These are phyloP conservation scores for Germaria angustata DNA, from an alignment of 2,888 invertebrate species.

Conservation along the genomic window DNA sequence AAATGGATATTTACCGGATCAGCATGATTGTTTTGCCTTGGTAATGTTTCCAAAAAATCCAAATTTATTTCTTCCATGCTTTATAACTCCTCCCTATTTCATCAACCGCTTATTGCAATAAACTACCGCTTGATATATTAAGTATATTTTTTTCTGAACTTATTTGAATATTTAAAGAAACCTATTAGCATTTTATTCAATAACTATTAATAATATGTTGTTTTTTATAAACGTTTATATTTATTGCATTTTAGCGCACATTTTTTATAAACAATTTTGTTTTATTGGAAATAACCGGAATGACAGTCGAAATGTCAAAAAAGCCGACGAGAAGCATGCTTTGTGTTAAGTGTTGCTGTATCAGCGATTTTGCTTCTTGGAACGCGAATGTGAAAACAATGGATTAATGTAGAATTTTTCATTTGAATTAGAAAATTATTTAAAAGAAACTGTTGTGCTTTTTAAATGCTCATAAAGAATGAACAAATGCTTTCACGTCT, in stretches of 20 bases:
- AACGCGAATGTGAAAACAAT: no score
- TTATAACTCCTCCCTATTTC: background rate
- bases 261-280: conserved; percentile 30
- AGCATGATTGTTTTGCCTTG: background rate
- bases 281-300: conserved; percentile 10
- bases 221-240: conserved; percentile 46
- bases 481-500: no score
- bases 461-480: no score
- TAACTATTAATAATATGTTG: background rate
- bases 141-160: background rate
- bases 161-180: background rate
- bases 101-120: background rate
- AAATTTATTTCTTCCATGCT: conserved; percentile 63
- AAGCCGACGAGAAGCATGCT: conserved; percentile 59
- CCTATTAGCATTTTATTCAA: background rate
- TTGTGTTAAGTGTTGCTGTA: background rate
- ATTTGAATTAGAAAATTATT: no score
- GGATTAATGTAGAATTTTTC: no score
- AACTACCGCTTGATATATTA: no score
- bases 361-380: background rate
- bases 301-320: conserved; percentile 46
- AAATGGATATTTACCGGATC: background rate
- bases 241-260: conserved; percentile 39
- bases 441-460: no score
- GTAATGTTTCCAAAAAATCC: conserved; percentile 66